These are phyloP conservation scores for Lasioglossum vierecki DNA, from an alignment of 2,888 invertebrate species.

Conservation along the genomic window DNA sequence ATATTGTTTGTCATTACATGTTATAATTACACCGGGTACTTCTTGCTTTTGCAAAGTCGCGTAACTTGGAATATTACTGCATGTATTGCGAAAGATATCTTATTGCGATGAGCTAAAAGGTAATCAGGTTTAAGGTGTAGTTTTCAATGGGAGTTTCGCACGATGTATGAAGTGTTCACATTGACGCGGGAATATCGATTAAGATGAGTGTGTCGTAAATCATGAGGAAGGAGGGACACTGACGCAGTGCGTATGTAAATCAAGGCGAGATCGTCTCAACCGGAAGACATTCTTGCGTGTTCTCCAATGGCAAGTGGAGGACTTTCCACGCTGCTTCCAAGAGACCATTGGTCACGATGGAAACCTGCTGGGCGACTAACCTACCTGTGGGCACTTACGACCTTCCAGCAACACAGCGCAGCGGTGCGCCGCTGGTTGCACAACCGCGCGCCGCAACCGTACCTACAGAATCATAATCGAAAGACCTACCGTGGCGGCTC, in stretches of 20 bases:
- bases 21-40: no score
- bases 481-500: constrained; percentile 34
- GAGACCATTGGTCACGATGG: constrained; percentile 53
- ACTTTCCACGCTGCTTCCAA: constrained; percentile 60
- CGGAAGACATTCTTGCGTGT: constrained; percentile 56
- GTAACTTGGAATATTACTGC: not conserved
- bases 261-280: constrained; percentile 35
- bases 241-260: constrained; percentile 43
- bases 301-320: constrained; percentile 30
- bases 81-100: not conserved
- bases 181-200: not conserved
- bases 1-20: no score
- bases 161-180: not conserved
- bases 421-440: constrained; percentile 58
- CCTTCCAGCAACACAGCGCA: constrained; percentile 55
- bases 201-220: not conserved
- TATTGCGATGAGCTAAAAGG: not conserved
- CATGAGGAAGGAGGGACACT: constrained; percentile 7
- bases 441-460: constrained; percentile 48
- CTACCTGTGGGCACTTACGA: constrained; percentile 70
- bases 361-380: constrained; percentile 72
- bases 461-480: constrained; percentile 25
- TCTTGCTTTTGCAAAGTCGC: no score
- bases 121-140: not conserved
- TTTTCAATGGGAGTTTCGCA: not conserved